These are phyloP conservation scores for Bos indicus DNA, from an alignment of 2,113 vertebrate genomes.

Conservation along the genomic window DNA sequence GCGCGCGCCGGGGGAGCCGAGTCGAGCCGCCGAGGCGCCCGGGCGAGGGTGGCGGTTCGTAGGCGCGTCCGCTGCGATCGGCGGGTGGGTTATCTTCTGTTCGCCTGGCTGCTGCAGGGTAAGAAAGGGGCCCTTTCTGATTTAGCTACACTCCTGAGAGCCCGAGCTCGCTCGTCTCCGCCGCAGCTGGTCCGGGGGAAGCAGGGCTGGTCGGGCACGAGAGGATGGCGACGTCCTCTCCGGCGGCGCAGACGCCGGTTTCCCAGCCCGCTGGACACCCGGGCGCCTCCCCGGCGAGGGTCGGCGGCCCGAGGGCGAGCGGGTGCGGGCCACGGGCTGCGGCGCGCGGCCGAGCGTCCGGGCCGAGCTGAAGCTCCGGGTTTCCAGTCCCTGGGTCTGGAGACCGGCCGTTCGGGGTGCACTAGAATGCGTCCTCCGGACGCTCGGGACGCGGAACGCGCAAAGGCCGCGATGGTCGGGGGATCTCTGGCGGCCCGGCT, in stretches of 20 bases:
- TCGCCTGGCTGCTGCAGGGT: neutral
- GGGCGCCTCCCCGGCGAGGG: neutral
- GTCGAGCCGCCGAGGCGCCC: neutral
- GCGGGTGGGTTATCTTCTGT: neutral
- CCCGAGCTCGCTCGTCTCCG: neutral
- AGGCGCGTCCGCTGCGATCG: neutral
- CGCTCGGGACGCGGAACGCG: neutral
- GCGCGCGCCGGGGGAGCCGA: neutral
- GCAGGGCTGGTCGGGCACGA: neutral
- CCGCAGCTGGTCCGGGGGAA: neutral
- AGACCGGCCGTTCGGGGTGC: neutral
- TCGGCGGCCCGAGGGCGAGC: neutral
- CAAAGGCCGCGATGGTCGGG: neutral
- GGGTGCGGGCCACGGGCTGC: neutral
- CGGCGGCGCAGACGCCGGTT: neutral
- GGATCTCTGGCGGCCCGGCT: neutral
- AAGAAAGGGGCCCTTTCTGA: neutral
- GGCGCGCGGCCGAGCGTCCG: fast-evolving
- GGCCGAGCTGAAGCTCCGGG: neutral
- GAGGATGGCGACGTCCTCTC: neutral
- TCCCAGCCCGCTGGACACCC: fast-evolving
- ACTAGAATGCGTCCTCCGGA: neutral
- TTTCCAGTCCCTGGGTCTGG: neutral
- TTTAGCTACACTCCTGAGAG: neutral
- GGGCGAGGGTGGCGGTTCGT: neutral